These are phyloP conservation scores for Copidosoma floridanum DNA, from an alignment of 1,140 invertebrate genomes.

Conservation along the genomic window DNA sequence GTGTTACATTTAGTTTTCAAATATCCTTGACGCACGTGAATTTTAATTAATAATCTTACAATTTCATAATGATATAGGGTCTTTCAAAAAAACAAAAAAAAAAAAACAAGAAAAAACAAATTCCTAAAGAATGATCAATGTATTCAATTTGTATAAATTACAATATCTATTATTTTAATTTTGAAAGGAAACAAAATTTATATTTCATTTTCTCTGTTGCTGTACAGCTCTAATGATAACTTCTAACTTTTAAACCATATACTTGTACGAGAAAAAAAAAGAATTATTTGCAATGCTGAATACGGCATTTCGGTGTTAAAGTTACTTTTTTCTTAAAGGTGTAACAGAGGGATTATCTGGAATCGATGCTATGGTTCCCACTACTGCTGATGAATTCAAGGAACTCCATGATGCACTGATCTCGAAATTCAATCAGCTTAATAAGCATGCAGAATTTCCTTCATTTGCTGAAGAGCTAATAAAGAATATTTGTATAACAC, in stretches of 20 bases:
- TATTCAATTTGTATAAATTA: too few species aligned
- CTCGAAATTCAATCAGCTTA: slow-evolving; percentile 69
- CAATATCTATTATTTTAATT: too few species aligned
- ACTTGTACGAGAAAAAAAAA: not conserved
- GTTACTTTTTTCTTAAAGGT: slow-evolving; percentile 53
- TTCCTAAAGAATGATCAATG: too few species aligned
- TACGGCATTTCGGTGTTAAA: not conserved
- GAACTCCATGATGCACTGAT: slow-evolving; percentile 72
- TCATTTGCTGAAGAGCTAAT: slow-evolving; percentile 77
- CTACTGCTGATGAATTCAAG: slow-evolving; percentile 78
- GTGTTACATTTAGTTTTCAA: slow-evolving; percentile 51
- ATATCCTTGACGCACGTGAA: slow-evolving; percentile 44
- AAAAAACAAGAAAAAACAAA: too few species aligned
- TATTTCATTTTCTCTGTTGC: not conserved
- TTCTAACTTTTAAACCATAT: not conserved
- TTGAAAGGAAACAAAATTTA: too few species aligned
- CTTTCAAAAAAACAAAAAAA: too few species aligned
- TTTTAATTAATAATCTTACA: too few species aligned
- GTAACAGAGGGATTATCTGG: slow-evolving; percentile 58
- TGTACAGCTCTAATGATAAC: not conserved
- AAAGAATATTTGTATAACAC: slow-evolving; percentile 72
- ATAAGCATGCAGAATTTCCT: slow-evolving; percentile 71
- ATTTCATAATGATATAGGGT: too few species aligned
- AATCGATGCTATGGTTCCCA: slow-evolving; percentile 67
- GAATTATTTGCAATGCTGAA: not conserved